Base-by-base conservation (phyloP, 2,888 invertebrate genomes). In the Panorpa germanica region DNA sequence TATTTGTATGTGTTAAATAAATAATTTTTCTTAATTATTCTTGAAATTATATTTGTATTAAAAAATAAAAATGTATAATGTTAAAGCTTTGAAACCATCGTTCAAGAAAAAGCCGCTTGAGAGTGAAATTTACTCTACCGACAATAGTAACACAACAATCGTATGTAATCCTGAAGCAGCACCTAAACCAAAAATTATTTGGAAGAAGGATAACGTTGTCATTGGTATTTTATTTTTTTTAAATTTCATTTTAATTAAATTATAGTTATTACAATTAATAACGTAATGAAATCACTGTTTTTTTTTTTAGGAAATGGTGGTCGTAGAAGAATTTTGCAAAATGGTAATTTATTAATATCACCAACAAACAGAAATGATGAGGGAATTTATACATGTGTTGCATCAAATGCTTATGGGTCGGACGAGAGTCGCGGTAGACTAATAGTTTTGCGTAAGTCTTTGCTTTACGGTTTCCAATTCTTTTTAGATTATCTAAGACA, bases 111-210 rank as follows among this genome's bases (percentile, higher is more conserved):
- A 63, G 21, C 93, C 93, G 1, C 53, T 93, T 14, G 83, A 88
- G 49, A 66, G 78, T 1, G 88, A 88, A 57, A 82, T 82, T 4
- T 90, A 86, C 50, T 91, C 88, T 1, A 85, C 85, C 2, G 80
- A 86, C 49, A 76, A 77, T 38, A 85, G 88, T 9, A 91, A 90
- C 50, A 78, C 83, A 1, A 90, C 91, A 0, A 75, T 95, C 31
- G 65, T 70, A 31, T 95, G 93, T 48, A 74, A 80, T 47, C 93
- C 93, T 0, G 93, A 95, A 56, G 91, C 91, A 9, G 90, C 93
- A 1, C 93, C 95, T 0, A 67, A 68, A 41, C 88, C 91, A 0
- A 70, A 72, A 39, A 85, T 85, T 46, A 66, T 70, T 20, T 95
- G 93, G 93, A 81, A 77, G 43, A 85, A 86, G 47, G 80, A 90